phyloP scores from a whole-genome alignment of 2,113 vertebrate genomes.

The Boleophthalmus pectinirostris region DNA sequence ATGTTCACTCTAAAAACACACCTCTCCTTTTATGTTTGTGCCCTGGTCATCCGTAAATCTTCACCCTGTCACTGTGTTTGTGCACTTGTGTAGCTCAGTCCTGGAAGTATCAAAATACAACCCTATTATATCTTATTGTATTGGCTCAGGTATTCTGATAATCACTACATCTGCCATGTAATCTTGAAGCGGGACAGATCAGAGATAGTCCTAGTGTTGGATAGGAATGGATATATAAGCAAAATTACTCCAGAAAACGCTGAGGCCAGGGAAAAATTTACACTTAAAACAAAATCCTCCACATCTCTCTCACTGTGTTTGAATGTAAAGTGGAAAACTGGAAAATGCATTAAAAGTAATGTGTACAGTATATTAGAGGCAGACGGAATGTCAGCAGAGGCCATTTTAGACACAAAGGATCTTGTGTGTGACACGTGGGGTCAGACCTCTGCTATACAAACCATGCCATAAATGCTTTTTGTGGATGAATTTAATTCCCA shows the following conservation, averaged over 20 bases:
- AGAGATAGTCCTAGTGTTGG: conserved; percentile 3
- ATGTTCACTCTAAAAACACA: conserved; percentile 54
- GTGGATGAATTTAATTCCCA: conserved; percentile 34
- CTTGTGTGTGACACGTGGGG: conserved; percentile 51
- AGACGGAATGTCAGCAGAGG: conserved; percentile 58
- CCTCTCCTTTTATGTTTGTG: conserved; percentile 57
- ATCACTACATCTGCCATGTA: neutral
- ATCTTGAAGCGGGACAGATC: neutral
- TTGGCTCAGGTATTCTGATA: neutral
- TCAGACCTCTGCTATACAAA: conserved; percentile 43
- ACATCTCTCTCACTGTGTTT: conserved; percentile 9
- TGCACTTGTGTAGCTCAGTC: conserved; percentile 7
- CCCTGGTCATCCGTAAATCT: conserved; percentile 36
- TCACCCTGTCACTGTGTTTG: conserved; percentile 40
- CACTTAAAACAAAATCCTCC: conserved; percentile 12
- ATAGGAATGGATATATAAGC: conserved; percentile 23
- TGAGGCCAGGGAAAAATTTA: conserved; percentile 31
- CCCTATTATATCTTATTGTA: neutral
- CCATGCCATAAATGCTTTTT: conserved; percentile 49
- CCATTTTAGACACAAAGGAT: conserved; percentile 63
- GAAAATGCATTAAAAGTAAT: conserved; percentile 7
- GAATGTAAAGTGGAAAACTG: neutral
- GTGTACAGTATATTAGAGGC: conserved; percentile 21
- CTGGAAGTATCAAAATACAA: conserved; percentile 31
- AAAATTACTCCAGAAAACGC: conserved; percentile 13